phyloP scores from a whole-genome alignment of 2,797 vertebrate species.

The Catamblyrhynchus diadema region DNA sequence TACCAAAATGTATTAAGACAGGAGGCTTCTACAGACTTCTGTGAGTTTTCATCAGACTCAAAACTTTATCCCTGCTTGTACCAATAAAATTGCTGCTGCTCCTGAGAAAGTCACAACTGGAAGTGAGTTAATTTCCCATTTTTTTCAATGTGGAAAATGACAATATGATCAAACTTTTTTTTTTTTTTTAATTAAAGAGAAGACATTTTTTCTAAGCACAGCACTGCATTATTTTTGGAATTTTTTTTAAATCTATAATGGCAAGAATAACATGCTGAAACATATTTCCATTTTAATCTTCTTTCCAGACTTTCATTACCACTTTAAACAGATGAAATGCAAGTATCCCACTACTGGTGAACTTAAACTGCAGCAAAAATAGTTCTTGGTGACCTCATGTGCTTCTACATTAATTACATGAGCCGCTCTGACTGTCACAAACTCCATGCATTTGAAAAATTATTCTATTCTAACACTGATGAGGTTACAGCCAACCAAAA shows the following conservation, averaged over 20 bases:
- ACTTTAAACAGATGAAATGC: neutral
- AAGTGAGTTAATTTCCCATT: neutral
- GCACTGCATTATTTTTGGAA: neutral
- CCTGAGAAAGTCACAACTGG: neutral
- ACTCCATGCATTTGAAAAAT: neutral
- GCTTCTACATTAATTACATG: neutral
- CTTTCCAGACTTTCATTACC: neutral
- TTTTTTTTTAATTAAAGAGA: neutral
- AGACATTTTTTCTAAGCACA: neutral
- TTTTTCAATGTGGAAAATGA: neutral
- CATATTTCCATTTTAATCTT: neutral
- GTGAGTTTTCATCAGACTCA: neutral
- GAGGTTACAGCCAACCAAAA: neutral
- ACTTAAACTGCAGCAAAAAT: neutral
- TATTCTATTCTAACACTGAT: neutral
- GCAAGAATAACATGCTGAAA: neutral
- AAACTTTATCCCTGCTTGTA: neutral
- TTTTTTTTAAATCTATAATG: neutral
- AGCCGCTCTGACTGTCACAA: neutral
- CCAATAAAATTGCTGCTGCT: neutral
- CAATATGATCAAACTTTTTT: neutral
- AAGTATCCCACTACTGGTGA: neutral
- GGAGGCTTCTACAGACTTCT: neutral
- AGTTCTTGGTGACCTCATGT: neutral
- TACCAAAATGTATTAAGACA: neutral